phyloP scores from a whole-genome alignment of 2,797 vertebrate species.

The Macropodus opercularis region DNA sequence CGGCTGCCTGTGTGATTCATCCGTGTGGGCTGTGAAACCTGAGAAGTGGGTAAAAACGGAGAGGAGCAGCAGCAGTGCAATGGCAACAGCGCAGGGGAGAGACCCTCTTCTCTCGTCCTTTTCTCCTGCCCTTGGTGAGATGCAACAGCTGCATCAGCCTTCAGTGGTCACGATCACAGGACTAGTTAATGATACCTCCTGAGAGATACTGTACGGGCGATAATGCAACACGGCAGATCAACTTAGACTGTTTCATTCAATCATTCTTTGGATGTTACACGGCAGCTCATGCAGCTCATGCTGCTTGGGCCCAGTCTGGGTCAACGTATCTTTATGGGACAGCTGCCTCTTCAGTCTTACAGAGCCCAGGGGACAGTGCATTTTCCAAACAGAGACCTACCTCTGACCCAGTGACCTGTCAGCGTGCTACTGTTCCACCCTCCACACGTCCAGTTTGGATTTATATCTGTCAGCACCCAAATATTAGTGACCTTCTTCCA shows the following conservation, averaged over 20 bases:
- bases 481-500: background rate
- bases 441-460: slow-evolving; percentile 30
- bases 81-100: slow-evolving; percentile 37
- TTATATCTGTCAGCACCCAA: background rate
- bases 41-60: slow-evolving; percentile 67
- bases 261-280: too few relatives aligned
- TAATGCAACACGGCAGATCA: background rate
- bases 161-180: slow-evolving; percentile 28
- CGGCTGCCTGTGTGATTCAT: slow-evolving; percentile 71
- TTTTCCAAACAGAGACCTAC: slow-evolving; percentile 64
- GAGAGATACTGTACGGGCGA: background rate
- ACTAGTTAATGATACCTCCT: slow-evolving; percentile 12
- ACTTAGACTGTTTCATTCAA: background rate
- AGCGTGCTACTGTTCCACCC: slow-evolving; percentile 66
- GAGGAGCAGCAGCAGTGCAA: slow-evolving; percentile 46
- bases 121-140: slow-evolving; percentile 51
- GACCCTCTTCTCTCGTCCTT: slow-evolving; percentile 51
- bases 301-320: slow-evolving; percentile 33
- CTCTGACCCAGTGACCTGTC: slow-evolving; percentile 64
- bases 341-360: slow-evolving; percentile 67
- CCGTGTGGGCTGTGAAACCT: slow-evolving; percentile 76
- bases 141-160: slow-evolving; percentile 67
- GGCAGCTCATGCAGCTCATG: too few relatives aligned
- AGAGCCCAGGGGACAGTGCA: slow-evolving; percentile 65
- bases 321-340: slow-evolving; percentile 68